phyloP scores from a whole-genome alignment of 2,888 invertebrate genomes.

The Acleris holmiana region DNA sequence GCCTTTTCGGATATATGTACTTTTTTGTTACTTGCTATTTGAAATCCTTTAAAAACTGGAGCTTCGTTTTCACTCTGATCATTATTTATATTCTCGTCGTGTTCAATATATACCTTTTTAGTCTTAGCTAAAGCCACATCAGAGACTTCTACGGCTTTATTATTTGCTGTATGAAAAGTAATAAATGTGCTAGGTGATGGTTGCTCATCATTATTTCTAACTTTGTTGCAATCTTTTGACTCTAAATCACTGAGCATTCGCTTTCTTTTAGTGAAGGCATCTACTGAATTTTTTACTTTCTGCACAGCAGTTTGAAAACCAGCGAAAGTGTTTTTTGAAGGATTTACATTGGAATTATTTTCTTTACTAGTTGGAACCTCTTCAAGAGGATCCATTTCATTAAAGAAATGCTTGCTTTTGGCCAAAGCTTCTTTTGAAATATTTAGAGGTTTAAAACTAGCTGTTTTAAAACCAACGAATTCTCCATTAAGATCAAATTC shows the following conservation, averaged over 20 bases:
- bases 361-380: not conserved
- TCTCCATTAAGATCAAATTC: not conserved
- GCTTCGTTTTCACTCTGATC: not conserved
- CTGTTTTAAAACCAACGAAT: constrained; percentile 16
- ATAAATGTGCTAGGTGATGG: constrained; percentile 3
- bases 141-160: constrained; percentile 52
- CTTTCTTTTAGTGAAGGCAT: constrained; percentile 2
- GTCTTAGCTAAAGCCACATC: constrained; percentile 53
- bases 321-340: not conserved
- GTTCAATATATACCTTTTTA: constrained; percentile 52
- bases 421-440: constrained; percentile 48
- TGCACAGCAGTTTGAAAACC: constrained; percentile 37
- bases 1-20: no score
- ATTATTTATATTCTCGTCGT: constrained; percentile 1
- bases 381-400: constrained; percentile 41
- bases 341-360: not conserved
- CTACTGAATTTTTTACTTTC: not conserved
- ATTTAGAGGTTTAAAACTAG: constrained; percentile 1
- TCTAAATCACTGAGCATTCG: constrained; percentile 4
- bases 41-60: not conserved
- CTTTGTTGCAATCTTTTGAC: not conserved
- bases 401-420: constrained; percentile 51
- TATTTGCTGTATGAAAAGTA: constrained; percentile 55
- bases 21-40: no score
- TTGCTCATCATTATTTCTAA: not conserved